A percentile compares a stretch with the other conserved stretches of the same genome.
Evolutionary conservation across 2,888 invertebrate species (phyloP).

Genomic region (Hypselothyrea guttata): DNA sequence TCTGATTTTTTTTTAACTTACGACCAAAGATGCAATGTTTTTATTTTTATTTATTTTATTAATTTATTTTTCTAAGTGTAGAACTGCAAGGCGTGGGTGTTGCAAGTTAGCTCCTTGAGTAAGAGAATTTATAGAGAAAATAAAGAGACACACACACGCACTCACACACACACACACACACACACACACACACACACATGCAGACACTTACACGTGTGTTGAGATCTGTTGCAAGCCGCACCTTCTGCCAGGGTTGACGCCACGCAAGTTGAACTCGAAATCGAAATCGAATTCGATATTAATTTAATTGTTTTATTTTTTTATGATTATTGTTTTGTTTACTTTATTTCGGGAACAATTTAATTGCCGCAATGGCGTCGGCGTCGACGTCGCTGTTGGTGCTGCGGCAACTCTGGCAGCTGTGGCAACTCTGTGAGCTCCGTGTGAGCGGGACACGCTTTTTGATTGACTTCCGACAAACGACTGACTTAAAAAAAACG

Average conservation of each 20-base stretch:
- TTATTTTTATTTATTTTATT: no score
- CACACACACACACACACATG: slow-evolving; percentile 3
- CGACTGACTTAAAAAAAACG: slow-evolving; percentile 80
- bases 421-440: slow-evolving; percentile 15
- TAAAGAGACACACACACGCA: neutral
- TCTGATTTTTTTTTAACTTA: no score
- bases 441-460: slow-evolving; percentile 80
- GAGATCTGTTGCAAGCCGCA: slow-evolving; percentile 45
- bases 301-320: slow-evolving; percentile 47
- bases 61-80: no score
- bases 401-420: slow-evolving; percentile 24
- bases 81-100: slow-evolving; percentile 23
- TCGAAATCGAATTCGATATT: no score
- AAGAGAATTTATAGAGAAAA: no score
- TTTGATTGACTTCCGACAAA: slow-evolving; percentile 83
- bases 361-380: slow-evolving; percentile 55
- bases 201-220: slow-evolving; percentile 47
- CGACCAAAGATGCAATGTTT: no score
- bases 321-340: no score
- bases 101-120: slow-evolving; percentile 21
- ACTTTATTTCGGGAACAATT: slow-evolving; percentile 34
- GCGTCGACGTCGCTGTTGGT: slow-evolving; percentile 2
- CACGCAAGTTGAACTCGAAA: slow-evolving; percentile 20
- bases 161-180: neutral
- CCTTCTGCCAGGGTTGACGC: slow-evolving; percentile 26